phyloP scores from a whole-genome alignment of 2,797 vertebrate genomes.

The Sebastiscus tertius region DNA sequence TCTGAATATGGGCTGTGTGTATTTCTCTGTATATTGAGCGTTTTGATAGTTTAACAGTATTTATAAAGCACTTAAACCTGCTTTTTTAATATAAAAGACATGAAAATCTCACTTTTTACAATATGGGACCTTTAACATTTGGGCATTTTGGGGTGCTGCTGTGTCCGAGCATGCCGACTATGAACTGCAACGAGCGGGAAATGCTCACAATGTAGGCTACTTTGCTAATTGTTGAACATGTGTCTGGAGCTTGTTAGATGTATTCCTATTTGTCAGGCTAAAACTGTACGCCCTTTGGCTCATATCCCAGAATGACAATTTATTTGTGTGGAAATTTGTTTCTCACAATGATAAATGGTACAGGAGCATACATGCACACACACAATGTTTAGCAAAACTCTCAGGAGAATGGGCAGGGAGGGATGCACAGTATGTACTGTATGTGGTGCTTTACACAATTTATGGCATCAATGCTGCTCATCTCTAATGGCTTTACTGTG shows the following conservation, averaged over 20 bases:
- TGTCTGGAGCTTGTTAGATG: neutral
- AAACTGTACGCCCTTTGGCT: neutral
- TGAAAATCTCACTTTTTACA: too few relatives aligned
- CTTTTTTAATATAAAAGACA: too few relatives aligned
- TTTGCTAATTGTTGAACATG: neutral
- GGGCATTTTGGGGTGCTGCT: neutral
- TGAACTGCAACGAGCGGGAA: neutral
- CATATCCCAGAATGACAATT: neutral
- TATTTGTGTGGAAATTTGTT: neutral
- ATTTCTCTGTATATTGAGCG: too few relatives aligned
- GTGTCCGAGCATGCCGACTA: neutral
- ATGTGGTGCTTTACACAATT: neutral
- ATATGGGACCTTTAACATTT: neutral
- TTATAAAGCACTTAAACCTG: too few relatives aligned
- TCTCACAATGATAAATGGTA: neutral
- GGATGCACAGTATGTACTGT: neutral
- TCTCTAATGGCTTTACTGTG: conserved; percentile 24
- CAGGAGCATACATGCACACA: neutral
- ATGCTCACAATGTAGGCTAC: neutral
- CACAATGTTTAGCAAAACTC: neutral
- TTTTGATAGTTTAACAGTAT: too few relatives aligned
- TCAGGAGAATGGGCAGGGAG: conserved; percentile 32
- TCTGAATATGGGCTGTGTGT: too few relatives aligned
- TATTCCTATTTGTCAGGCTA: neutral
- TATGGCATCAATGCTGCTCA: conserved; percentile 32